These are phyloP conservation scores for Herminia tarsipennalis DNA, from an alignment of 2,888 invertebrate genomes.

Conservation along the genomic window DNA sequence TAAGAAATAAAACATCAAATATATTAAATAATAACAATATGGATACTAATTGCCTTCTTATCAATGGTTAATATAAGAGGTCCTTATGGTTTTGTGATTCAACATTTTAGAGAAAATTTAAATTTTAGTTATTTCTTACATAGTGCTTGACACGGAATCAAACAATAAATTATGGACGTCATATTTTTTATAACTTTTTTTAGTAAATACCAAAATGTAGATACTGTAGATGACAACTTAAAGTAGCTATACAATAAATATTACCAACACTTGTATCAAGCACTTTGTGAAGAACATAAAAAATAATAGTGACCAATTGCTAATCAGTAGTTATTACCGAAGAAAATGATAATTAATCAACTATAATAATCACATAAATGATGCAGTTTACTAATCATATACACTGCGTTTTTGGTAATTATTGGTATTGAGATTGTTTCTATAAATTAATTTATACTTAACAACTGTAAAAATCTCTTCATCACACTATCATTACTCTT, in stretches of 20 bases:
- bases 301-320: constrained; percentile 54
- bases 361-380: constrained; percentile 78
- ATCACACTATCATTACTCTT: constrained; percentile 83
- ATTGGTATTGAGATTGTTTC: constrained; percentile 85
- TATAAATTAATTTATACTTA: constrained; percentile 86
- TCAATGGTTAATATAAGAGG: constrained; percentile 86
- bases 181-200: constrained; percentile 26
- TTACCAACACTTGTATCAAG: constrained; percentile 51
- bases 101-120: constrained; percentile 60
- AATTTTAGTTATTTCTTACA: constrained; percentile 43
- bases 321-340: constrained; percentile 56
- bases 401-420: constrained; percentile 85
- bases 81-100: constrained; percentile 85
- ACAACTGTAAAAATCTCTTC: constrained; percentile 86
- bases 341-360: constrained; percentile 61
- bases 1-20: constrained; percentile 85
- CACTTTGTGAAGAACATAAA: constrained; percentile 59
- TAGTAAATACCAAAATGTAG: constrained; percentile 21
- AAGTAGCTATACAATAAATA: constrained; percentile 44
- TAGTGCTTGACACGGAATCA: constrained; percentile 58
- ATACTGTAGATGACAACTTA: constrained; percentile 37
- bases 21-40: constrained; percentile 86
- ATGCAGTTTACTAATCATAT: constrained; percentile 80
- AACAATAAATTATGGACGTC: constrained; percentile 50
- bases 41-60: constrained; percentile 85